Conservation (phyloP, 2,797 vertebrate species). For the Tenualosa thibaudeaui region DNA sequence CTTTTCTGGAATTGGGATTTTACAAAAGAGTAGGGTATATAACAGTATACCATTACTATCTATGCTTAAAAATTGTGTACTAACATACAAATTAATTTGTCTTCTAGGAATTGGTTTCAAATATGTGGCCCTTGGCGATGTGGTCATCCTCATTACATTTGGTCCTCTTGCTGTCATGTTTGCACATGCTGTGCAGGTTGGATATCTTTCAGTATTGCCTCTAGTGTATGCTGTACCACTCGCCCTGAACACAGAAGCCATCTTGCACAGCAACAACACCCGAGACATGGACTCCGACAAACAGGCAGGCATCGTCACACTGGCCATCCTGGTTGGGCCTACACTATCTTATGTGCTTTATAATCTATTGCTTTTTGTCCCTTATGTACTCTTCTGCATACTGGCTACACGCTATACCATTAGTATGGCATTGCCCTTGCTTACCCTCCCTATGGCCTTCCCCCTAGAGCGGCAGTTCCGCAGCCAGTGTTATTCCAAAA, state of each 20-base stretch:
- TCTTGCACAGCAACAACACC: conserved; percentile 98
- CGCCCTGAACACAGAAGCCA: conserved; percentile 95
- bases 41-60: neutral
- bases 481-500: conserved; percentile 84
- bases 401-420: conserved; percentile 92
- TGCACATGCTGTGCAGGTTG: conserved; percentile 93
- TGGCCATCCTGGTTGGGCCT: conserved; percentile 95
- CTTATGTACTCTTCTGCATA: conserved; percentile 92
- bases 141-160: conserved; percentile 97
- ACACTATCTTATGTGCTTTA: conserved; percentile 90
- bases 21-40: no score
- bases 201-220: conserved; percentile 88
- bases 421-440: conserved; percentile 93
- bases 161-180: conserved; percentile 97
- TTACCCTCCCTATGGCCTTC: conserved; percentile 96
- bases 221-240: conserved; percentile 92
- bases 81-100: conserved; percentile 1
- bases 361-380: conserved; percentile 89
- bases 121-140: conserved; percentile 93
- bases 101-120: conserved; percentile 93
- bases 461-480: conserved; percentile 93
- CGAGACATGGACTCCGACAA: conserved; percentile 96
- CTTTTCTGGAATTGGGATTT: no score
- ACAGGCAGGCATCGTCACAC: conserved; percentile 93
- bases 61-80: neutral